Evolutionary conservation across 2,888 invertebrate species (phyloP).

Genomic region (Eretmocerus hayati): DNA sequence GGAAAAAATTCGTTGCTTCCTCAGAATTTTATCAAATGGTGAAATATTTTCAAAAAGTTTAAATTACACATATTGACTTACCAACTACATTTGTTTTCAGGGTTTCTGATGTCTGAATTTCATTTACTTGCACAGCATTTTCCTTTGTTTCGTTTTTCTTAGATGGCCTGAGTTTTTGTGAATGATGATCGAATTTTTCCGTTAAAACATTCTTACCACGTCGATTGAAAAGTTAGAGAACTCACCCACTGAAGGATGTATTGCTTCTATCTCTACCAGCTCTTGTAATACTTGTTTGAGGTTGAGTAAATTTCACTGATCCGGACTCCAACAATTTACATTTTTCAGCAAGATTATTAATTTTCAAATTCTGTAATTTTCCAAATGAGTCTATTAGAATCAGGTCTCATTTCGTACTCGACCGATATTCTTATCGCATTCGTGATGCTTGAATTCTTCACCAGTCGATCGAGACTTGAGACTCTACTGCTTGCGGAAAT

Average conservation of each 20-base stretch:
- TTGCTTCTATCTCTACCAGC: constrained; percentile 26
- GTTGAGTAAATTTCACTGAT: constrained; percentile 34
- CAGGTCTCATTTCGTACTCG: too few species aligned
- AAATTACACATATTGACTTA: constrained; percentile 9
- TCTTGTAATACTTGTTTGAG: constrained; percentile 27
- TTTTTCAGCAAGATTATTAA: constrained; percentile 32
- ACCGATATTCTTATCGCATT: too few species aligned
- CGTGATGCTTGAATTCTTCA: too few species aligned
- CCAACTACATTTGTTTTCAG: constrained; percentile 16
- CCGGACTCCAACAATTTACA: constrained; percentile 36
- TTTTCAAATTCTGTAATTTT: constrained; percentile 30
- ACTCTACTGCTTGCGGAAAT: too few species aligned
- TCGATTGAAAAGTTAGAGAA: too few species aligned
- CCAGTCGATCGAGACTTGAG: too few species aligned
- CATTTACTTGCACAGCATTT: constrained; percentile 26
- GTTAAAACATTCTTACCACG: too few species aligned
- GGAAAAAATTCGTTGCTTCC: too few species aligned
- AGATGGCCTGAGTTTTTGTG: constrained; percentile 4
- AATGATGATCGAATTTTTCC: too few species aligned
- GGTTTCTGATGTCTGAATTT: constrained; percentile 2
- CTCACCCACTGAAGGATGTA: constrained; percentile 26
- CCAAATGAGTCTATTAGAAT: neutral
- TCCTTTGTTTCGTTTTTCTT: constrained; percentile 27
- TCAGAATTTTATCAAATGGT: neutral
- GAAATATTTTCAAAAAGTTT: neutral